phyloP scores from a whole-genome alignment of 2,797 vertebrate genomes.

The Sandelia bainsii region DNA sequence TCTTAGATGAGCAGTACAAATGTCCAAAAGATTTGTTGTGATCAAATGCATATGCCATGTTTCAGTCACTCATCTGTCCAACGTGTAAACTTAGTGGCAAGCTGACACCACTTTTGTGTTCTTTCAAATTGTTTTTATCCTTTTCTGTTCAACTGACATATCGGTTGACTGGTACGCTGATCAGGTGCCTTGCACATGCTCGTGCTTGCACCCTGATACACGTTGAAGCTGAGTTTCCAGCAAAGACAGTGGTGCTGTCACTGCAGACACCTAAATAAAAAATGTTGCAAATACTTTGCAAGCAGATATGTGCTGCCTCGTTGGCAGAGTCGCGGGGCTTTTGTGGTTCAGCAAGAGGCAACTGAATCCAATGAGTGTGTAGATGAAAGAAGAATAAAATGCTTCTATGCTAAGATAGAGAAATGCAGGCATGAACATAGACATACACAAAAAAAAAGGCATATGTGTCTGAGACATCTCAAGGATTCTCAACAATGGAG shows the following conservation, averaged over 20 bases:
- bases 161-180: slow-evolving; percentile 67
- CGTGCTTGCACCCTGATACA: slow-evolving; percentile 75
- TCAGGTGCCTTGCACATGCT: slow-evolving; percentile 77
- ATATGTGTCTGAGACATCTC: slow-evolving; percentile 14
- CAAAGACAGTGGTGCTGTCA: slow-evolving; percentile 67
- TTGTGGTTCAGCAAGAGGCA: slow-evolving; percentile 63
- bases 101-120: slow-evolving; percentile 62
- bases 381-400: slow-evolving; percentile 11
- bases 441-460: slow-evolving; percentile 17
- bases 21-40: slow-evolving; percentile 56
- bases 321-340: slow-evolving; percentile 44
- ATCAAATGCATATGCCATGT: slow-evolving; percentile 58
- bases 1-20: slow-evolving; percentile 65
- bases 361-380: slow-evolving; percentile 58
- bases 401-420: slow-evolving; percentile 12
- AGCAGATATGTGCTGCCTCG: slow-evolving; percentile 73
- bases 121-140: slow-evolving; percentile 68
- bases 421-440: slow-evolving; percentile 27
- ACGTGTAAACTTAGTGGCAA: slow-evolving; percentile 58
- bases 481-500: neutral
- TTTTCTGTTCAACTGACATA: slow-evolving; percentile 72
- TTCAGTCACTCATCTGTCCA: slow-evolving; percentile 58
- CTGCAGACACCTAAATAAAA: slow-evolving; percentile 74
- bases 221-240: slow-evolving; percentile 63
- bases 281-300: slow-evolving; percentile 71